Evolutionary conservation across 2,888 invertebrate species (phyloP).

Genomic region (Coenonympha glycerion): DNA sequence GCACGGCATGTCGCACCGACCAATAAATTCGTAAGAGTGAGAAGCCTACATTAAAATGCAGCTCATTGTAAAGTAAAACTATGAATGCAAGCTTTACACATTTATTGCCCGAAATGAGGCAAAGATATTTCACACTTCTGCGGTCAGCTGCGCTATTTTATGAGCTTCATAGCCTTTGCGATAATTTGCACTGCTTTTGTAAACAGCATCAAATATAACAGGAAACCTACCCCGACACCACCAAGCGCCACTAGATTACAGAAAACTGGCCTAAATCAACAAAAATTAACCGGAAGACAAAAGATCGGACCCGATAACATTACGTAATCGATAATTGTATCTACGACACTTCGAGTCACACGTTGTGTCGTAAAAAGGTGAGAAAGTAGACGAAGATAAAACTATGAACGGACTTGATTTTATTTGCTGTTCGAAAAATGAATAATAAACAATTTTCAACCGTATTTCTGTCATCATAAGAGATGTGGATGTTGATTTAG

Average conservation of each 20-base stretch:
- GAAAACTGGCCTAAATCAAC: slow-evolving; percentile 64
- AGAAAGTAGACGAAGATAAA: slow-evolving; percentile 73
- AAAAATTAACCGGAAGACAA: slow-evolving; percentile 72
- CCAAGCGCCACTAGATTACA: slow-evolving; percentile 53
- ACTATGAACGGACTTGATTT: slow-evolving; percentile 38
- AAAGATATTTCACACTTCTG: background rate
- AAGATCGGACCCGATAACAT: slow-evolving; percentile 70
- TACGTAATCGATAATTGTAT: slow-evolving; percentile 76
- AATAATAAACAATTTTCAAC: slow-evolving; percentile 19
- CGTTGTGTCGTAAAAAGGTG: slow-evolving; percentile 73
- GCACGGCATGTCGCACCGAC: too few relatives aligned
- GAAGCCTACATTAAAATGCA: too few relatives aligned
- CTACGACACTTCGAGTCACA: slow-evolving; percentile 72
- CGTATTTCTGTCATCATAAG: slow-evolving; percentile 18
- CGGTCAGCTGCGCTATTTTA: background rate
- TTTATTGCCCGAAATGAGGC: too few relatives aligned
- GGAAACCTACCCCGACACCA: slow-evolving; percentile 8
- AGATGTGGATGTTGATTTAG: background rate
- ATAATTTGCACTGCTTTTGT: background rate
- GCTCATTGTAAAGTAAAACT: too few relatives aligned
- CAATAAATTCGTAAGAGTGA: too few relatives aligned
- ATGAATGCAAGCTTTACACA: too few relatives aligned
- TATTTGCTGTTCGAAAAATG: slow-evolving; percentile 3
- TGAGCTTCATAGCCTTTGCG: background rate
- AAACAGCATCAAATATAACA: slow-evolving; percentile 7